Evolutionary conservation across 2,888 invertebrate genomes (phyloP).

Genomic region (Ectropis crepuscularia): DNA sequence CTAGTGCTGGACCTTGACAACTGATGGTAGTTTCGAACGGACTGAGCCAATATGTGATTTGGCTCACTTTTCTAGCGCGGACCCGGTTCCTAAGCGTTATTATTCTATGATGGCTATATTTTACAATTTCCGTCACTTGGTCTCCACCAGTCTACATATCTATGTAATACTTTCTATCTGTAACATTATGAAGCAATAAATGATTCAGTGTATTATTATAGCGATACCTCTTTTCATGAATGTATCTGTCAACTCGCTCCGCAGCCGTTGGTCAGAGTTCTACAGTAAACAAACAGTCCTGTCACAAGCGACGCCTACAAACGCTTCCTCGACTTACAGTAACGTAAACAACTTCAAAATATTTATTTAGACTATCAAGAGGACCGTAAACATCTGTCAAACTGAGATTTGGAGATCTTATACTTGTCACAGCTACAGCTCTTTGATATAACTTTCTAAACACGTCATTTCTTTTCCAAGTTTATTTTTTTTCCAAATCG

Average conservation of each 20-base stretch:
- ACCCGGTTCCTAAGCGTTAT: too few relatives aligned
- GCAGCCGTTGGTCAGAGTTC: conserved; percentile 50
- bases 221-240: not conserved
- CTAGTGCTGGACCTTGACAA: too few relatives aligned
- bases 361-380: conserved; percentile 69
- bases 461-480: conserved; percentile 17
- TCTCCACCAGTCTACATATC: too few relatives aligned
- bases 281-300: conserved; percentile 42
- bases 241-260: not conserved
- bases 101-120: too few relatives aligned
- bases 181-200: too few relatives aligned
- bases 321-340: conserved; percentile 53
- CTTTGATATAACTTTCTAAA: conserved; percentile 35
- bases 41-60: too few relatives aligned
- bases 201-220: too few relatives aligned
- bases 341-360: conserved; percentile 66
- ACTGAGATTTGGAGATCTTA: conserved; percentile 61
- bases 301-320: conserved; percentile 39
- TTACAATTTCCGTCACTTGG: too few relatives aligned
- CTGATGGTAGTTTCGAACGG: too few relatives aligned
- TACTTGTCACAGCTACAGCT: conserved; percentile 50
- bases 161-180: too few relatives aligned
- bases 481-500: conserved; percentile 25
- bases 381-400: conserved; percentile 69
- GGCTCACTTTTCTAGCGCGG: too few relatives aligned